A percentile compares a stretch with the other conserved stretches of the same genome.
Conservation (phyloP, 2,113 vertebrate genomes). For the Echinops telfairi region DNA sequence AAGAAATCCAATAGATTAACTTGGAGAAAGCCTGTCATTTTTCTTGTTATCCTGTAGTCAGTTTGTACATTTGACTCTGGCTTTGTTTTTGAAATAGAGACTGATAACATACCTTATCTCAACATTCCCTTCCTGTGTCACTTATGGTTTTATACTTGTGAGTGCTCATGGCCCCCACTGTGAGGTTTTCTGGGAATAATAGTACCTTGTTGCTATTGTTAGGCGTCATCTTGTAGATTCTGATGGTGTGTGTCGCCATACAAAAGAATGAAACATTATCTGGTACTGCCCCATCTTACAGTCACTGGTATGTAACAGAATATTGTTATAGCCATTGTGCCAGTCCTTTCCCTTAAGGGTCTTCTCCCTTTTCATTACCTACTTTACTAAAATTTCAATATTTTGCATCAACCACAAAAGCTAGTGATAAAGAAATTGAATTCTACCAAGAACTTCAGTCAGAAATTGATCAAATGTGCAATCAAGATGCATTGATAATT, state of each 20-base stretch:
- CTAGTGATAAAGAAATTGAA: too few species aligned
- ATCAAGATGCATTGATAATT: too few species aligned
- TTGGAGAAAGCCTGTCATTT: constrained; percentile 63
- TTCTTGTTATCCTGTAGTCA: constrained; percentile 9
- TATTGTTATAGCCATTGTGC: background rate
- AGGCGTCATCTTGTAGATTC: background rate
- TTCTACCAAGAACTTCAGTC: too few species aligned
- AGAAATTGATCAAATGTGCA: too few species aligned
- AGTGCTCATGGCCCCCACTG: constrained; percentile 46
- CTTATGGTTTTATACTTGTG: constrained; percentile 38
- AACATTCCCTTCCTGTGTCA: background rate
- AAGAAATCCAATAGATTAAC: constrained; percentile 67
- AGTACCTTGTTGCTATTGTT: constrained; percentile 7
- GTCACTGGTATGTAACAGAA: background rate
- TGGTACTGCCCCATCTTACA: background rate
- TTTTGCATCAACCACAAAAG: too few species aligned
- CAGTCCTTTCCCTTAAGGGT: background rate
- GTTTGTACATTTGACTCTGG: background rate
- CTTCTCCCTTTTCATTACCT: background rate
- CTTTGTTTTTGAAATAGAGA: constrained; percentile 44
- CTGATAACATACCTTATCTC: background rate
- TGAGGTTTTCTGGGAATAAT: constrained; percentile 77
- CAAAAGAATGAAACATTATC: background rate
- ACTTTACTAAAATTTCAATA: too few species aligned
- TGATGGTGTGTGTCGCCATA: background rate